These are phyloP conservation scores for Pteronura brasiliensis DNA, from an alignment of 2,113 vertebrate species.

Conservation along the genomic window DNA sequence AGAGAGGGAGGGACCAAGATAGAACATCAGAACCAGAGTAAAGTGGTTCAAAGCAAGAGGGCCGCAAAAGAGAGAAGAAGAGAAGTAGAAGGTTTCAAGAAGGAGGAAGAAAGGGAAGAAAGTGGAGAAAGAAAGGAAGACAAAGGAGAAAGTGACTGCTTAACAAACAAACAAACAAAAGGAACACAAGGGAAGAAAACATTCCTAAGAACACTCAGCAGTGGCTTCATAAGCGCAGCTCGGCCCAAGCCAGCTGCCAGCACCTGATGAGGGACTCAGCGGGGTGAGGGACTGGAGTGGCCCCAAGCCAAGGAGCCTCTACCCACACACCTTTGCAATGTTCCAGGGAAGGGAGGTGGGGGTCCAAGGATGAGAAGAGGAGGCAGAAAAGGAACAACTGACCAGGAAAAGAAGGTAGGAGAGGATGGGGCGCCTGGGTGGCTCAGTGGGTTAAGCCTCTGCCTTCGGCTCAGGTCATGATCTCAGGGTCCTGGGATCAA, in stretches of 20 bases:
- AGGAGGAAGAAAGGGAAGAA: not conserved
- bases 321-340: too few species aligned
- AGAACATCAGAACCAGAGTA: not conserved
- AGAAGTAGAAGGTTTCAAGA: not conserved
- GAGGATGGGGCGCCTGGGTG: not conserved
- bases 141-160: constrained; percentile 5
- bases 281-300: not conserved
- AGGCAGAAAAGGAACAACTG: not conserved
- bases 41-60: not conserved
- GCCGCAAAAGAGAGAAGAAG: not conserved
- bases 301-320: not conserved
- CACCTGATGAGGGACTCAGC: constrained; percentile 5
- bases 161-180: not conserved
- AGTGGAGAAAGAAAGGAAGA: not conserved
- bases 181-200: not conserved
- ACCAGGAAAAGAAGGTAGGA: not conserved
- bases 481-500: too few species aligned
- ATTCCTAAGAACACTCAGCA: constrained; percentile 30
- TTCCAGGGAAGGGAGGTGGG: not conserved
- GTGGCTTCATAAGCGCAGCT: not conserved
- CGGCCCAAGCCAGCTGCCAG: not conserved
- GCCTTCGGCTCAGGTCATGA: too few species aligned
- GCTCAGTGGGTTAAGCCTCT: too few species aligned
- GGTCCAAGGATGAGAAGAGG: not conserved
- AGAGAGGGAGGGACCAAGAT: not conserved